Base-by-base conservation (phyloP, 2,888 invertebrate genomes). In the Cistogaster globosa region DNA sequence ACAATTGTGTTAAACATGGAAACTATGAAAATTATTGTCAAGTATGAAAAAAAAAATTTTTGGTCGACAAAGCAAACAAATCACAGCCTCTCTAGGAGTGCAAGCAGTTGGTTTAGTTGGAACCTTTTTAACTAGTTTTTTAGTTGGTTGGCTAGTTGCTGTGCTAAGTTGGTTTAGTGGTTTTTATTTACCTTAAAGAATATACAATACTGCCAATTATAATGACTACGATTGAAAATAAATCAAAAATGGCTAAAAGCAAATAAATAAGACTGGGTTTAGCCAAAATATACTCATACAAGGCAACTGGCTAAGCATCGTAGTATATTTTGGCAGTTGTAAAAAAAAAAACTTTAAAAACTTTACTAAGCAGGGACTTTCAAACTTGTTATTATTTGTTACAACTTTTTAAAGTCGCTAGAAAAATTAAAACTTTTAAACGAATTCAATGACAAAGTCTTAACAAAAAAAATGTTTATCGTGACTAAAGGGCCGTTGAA, bases 11-110 rank as follows among this genome's bases (percentile, higher is more conserved):
- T 72, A 32, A 84, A 68, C 84, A 81, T 81, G 77, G 14, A 77
- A 84, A 81, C 84, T 84, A 81, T 81, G 77, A 84, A 84, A 77
- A 84, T 84, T 77, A 63, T 84, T 84, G 84, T 81, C 84, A 84
- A 84, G 58, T 76, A 53, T 42, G 45, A 65, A 62, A 65, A 38
- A 26, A 32, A 26, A 45, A 32, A 57, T n/a, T 38, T 32, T 58
- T 65, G 48, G 71, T 38, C 11, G 14, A 20, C 1, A 22, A 60
- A 48, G n/a, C 42, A 32, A 55, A 14, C 45, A 79, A 79, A 74
- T 57, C 72, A 48, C 67, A 72, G 67, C 14, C 55, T 74, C 48
- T 26, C 32, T 68, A 60, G 53, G 53, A 80, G 80, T 53, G 51
- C 32, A 32, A 20, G 20, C 20, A 1, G n/a, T 26, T 9, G 22